phyloP scores from a whole-genome alignment of 2,797 vertebrate species.

The Danio tinwini region DNA sequence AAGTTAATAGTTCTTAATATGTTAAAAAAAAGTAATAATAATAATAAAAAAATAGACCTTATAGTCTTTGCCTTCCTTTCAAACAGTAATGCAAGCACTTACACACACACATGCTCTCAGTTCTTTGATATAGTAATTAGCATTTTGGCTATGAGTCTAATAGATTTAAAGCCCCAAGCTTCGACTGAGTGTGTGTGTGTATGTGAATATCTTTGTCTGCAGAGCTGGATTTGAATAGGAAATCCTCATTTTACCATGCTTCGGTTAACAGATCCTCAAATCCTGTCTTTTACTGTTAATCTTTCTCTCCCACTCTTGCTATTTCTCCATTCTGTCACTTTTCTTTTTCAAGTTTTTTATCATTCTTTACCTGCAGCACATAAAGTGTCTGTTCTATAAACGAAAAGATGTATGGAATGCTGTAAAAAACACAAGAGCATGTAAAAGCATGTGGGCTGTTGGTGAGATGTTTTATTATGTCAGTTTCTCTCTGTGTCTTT shows the following conservation, averaged over 20 bases:
- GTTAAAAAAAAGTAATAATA: neutral
- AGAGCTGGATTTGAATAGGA: slow-evolving; percentile 58
- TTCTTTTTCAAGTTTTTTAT: slow-evolving; percentile 10
- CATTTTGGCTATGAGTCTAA: slow-evolving; percentile 41
- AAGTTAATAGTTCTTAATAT: neutral
- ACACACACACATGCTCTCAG: neutral
- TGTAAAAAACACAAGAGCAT: neutral
- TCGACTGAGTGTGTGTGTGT: slow-evolving; percentile 43
- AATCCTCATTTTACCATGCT: slow-evolving; percentile 52
- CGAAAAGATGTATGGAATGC: neutral
- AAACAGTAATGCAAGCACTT: neutral
- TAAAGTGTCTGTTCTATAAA: slow-evolving; percentile 14
- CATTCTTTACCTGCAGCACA: slow-evolving; percentile 14
- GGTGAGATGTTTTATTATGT: neutral
- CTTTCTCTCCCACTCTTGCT: slow-evolving; percentile 1
- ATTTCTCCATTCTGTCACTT: slow-evolving; percentile 23
- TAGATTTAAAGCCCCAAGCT: slow-evolving; percentile 54
- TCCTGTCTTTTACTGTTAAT: slow-evolving; percentile 45
- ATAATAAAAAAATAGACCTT: slow-evolving; percentile 15
- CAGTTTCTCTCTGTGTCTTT: slow-evolving; percentile 8
- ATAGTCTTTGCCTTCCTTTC: neutral
- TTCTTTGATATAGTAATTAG: slow-evolving; percentile 32
- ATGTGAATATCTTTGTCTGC: slow-evolving; percentile 40
- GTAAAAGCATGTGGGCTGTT: neutral
- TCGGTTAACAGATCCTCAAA: slow-evolving; percentile 52